Evolutionary conservation across 2,797 vertebrate genomes (phyloP).

Genomic region (Scolopax bukidnonensis): DNA sequence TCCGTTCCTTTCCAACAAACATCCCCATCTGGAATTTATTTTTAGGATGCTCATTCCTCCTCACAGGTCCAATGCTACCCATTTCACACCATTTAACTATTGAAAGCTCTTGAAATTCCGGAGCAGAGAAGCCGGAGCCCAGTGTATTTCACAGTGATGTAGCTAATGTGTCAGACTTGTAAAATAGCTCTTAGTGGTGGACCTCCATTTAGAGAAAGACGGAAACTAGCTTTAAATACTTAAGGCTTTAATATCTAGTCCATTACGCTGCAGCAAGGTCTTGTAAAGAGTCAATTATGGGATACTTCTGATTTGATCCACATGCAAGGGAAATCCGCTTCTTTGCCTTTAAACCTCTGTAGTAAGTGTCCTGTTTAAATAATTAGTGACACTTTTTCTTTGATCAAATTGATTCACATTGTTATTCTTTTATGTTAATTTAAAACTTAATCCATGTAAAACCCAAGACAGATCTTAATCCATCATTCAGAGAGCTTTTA

Average conservation of each 20-base stretch:
- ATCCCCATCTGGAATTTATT: slow-evolving; percentile 92
- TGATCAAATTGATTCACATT: slow-evolving; percentile 86
- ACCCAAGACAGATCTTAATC: slow-evolving; percentile 77
- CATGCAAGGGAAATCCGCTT: slow-evolving; percentile 91
- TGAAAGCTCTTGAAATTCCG: slow-evolving; percentile 85
- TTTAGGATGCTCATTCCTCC: slow-evolving; percentile 81
- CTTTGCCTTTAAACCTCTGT: slow-evolving; percentile 80
- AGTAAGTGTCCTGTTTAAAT: slow-evolving; percentile 86
- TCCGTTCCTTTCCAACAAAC: slow-evolving; percentile 72
- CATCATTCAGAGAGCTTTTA: slow-evolving; percentile 70
- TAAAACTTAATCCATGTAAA: slow-evolving; percentile 80
- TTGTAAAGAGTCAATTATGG: slow-evolving; percentile 99
- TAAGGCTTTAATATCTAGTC: slow-evolving; percentile 98
- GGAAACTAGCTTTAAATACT: slow-evolving; percentile 95
- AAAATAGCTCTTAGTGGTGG: slow-evolving; percentile 87
- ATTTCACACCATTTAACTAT: slow-evolving; percentile 81
- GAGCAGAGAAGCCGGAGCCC: slow-evolving; percentile 80
- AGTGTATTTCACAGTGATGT: slow-evolving; percentile 81
- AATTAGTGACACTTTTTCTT: slow-evolving; percentile 88
- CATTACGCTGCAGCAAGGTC: slow-evolving; percentile 93
- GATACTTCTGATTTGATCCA: slow-evolving; percentile 98
- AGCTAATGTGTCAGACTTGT: slow-evolving; percentile 95
- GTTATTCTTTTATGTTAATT: slow-evolving; percentile 84
- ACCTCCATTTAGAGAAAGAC: slow-evolving; percentile 84
- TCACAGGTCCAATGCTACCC: slow-evolving; percentile 80